Evolutionary conservation across 2,797 vertebrate species (phyloP).

Genomic region (Ambastaia sidthimunki): DNA sequence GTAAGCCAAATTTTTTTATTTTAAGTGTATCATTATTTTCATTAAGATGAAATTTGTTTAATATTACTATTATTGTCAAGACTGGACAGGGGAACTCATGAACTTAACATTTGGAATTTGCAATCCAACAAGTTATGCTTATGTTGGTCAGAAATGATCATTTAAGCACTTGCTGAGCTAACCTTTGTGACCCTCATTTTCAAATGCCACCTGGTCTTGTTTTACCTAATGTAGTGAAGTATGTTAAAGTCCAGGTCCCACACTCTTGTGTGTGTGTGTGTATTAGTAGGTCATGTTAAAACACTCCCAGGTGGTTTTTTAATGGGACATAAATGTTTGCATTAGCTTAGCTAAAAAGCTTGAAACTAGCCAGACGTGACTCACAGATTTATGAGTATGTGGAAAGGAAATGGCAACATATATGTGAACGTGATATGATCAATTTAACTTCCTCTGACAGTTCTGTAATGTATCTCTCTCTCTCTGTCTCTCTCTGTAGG

Average conservation of each 20-base stretch:
- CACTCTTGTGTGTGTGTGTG: constrained; percentile 28
- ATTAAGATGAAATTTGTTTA: too few relatives aligned
- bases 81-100: too few relatives aligned
- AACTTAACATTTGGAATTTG: background rate
- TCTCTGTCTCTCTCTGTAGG: constrained; percentile 67
- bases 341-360: constrained; percentile 70
- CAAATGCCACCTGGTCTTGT: constrained; percentile 31
- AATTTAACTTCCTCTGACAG: background rate
- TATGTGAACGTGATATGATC: constrained; percentile 5
- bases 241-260: constrained; percentile 40
- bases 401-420: constrained; percentile 20
- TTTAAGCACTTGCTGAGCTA: constrained; percentile 7
- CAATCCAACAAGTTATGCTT: background rate
- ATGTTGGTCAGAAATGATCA: constrained; percentile 24
- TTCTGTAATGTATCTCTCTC: background rate
- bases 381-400: constrained; percentile 54
- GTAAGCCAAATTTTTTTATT: too few relatives aligned
- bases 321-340: constrained; percentile 78
- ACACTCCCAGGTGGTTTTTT: constrained; percentile 67
- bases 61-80: too few relatives aligned
- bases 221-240: constrained; percentile 4
- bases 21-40: too few relatives aligned
- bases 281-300: constrained; percentile 40
- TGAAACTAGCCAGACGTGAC: constrained; percentile 73
- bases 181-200: background rate